Conservation (phyloP, 2,113 vertebrate genomes). For the Platysternon megacephalum region DNA sequence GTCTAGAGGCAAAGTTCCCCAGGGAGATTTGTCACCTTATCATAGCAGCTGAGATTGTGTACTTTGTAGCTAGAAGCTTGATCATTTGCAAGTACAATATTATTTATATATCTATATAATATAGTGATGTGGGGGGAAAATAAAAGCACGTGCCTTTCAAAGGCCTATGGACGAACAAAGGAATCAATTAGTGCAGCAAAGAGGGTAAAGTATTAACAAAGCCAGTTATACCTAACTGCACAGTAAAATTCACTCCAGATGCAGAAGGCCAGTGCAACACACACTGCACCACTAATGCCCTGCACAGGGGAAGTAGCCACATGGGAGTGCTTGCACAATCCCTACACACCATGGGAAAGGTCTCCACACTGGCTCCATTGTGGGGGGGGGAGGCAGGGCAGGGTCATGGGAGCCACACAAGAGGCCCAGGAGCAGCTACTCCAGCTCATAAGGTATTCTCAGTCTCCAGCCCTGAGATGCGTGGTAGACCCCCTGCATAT, state of each 20-base stretch:
- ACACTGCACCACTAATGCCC: neutral
- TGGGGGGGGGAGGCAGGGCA: neutral
- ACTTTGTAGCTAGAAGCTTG: neutral
- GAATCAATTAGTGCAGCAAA: neutral
- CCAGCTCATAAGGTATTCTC: neutral
- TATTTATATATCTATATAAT: too few species aligned
- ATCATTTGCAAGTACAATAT: neutral
- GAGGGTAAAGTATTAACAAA: too few species aligned
- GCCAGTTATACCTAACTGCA: too few species aligned
- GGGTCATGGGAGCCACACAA: neutral
- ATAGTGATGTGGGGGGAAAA: neutral
- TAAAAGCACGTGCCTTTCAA: neutral
- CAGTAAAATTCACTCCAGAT: too few species aligned
- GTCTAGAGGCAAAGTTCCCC: neutral
- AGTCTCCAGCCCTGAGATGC: neutral
- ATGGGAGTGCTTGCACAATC: neutral
- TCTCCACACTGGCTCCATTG: fast-evolving
- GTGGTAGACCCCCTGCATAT: neutral
- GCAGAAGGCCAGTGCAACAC: too few species aligned
- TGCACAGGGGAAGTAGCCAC: neutral
- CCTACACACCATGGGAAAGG: neutral
- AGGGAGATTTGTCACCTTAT: neutral
- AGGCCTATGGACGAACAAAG: neutral
- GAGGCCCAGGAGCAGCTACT: fast-evolving
- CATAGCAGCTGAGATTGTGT: neutral